Evolutionary conservation across 2,797 vertebrate genomes (phyloP).

Genomic region (Eleutherodactylus coqui): DNA sequence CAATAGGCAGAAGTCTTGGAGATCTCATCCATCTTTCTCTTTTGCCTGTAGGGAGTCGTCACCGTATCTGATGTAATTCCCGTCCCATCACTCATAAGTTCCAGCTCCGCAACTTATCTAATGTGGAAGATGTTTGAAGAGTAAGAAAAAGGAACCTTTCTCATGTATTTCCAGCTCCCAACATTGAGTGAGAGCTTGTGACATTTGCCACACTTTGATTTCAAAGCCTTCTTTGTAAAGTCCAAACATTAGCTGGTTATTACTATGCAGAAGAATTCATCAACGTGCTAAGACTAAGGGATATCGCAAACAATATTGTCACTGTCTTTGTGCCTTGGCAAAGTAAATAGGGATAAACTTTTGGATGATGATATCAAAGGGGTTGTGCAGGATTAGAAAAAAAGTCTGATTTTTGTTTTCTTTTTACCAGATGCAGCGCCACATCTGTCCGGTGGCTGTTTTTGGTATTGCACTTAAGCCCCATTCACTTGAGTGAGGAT

Average conservation of each 20-base stretch:
- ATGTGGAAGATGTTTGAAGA: background rate
- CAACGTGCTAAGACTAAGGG: background rate
- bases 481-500: background rate
- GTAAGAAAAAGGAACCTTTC: conserved; percentile 33
- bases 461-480: background rate
- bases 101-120: background rate
- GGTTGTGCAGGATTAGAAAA: background rate
- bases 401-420: background rate
- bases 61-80: background rate
- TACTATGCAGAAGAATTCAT: conserved; percentile 37
- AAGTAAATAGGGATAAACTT: background rate
- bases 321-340: background rate
- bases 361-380: background rate
- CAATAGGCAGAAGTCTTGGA: background rate
- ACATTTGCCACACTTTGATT: conserved; percentile 52
- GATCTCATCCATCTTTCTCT: background rate
- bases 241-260: conserved; percentile 43
- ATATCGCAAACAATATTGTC: background rate
- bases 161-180: conserved; percentile 42
- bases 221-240: conserved; percentile 58
- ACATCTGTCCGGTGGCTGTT: background rate
- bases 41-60: background rate
- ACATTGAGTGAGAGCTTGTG: conserved; percentile 51
- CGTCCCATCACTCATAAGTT: conserved; percentile 13
- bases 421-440: too few species aligned